These are phyloP conservation scores for Sipha maydis DNA, from an alignment of 2,888 invertebrate genomes.

Conservation along the genomic window DNA sequence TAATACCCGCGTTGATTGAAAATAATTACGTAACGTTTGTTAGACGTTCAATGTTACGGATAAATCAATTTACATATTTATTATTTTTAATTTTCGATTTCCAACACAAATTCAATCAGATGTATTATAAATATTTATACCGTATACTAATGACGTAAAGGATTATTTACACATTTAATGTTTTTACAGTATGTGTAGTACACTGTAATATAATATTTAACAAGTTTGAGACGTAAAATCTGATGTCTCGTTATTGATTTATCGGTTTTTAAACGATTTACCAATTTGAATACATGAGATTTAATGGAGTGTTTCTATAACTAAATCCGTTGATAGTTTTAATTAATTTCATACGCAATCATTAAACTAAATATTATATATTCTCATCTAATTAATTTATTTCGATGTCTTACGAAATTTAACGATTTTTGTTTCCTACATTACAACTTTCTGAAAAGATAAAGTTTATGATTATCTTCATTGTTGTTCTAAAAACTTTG, in stretches of 20 bases:
- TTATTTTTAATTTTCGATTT: background rate
- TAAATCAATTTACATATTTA: background rate
- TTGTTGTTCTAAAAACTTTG: background rate
- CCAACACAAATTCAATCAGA: background rate
- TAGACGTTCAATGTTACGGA: background rate
- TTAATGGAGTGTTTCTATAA: too few relatives aligned
- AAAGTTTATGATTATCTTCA: background rate
- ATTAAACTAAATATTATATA: background rate
- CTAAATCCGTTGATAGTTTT: background rate
- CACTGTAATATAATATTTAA: too few relatives aligned
- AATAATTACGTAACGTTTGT: conserved; percentile 28
- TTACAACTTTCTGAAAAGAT: background rate
- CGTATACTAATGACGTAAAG: background rate
- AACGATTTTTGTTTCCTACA: background rate
- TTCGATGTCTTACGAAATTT: background rate
- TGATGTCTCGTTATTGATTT: too few relatives aligned
- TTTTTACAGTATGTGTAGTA: background rate
- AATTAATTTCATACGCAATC: background rate
- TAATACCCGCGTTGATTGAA: conserved; percentile 7
- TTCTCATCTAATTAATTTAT: background rate
- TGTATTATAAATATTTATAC: background rate
- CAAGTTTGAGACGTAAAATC: too few relatives aligned
- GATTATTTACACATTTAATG: background rate
- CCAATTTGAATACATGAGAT: too few relatives aligned
- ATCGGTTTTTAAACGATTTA: too few relatives aligned